phyloP scores from a whole-genome alignment of 2,797 vertebrate genomes.

The Eurystomus glaucurus region DNA sequence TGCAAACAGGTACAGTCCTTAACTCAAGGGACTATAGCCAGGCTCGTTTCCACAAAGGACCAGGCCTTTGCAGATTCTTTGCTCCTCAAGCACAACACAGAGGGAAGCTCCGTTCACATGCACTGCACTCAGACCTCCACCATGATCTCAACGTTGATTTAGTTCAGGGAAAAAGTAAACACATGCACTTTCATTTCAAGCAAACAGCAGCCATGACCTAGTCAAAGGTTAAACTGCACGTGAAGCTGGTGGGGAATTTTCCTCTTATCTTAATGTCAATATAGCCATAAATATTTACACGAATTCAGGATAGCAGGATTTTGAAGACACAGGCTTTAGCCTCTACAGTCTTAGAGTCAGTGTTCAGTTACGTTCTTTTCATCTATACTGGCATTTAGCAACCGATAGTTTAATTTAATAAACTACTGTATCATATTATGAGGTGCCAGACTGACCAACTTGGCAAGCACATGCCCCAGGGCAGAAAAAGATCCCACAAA shows the following conservation, averaged over 20 bases:
- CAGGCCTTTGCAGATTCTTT: too few species aligned
- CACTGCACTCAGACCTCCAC: background rate
- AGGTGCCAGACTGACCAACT: background rate
- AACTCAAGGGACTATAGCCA: background rate
- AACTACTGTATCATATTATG: background rate
- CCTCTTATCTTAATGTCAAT: slow-evolving; percentile 47
- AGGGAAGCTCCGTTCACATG: background rate
- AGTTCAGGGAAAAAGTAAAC: slow-evolving; percentile 34
- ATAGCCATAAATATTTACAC: slow-evolving; percentile 54
- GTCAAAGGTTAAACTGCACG: slow-evolving; percentile 57
- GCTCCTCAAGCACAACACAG: background rate
- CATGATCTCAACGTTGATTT: background rate
- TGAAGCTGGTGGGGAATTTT: slow-evolving; percentile 8
- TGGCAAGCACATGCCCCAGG: background rate
- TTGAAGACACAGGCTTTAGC: background rate
- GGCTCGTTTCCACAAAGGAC: background rate
- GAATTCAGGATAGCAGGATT: background rate
- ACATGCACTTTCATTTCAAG: slow-evolving; percentile 24
- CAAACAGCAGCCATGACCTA: slow-evolving; percentile 35
- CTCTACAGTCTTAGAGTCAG: background rate
- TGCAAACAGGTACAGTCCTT: background rate
- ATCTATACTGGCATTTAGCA: background rate
- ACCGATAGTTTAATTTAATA: background rate
- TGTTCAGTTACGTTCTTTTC: background rate
- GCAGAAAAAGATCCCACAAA: background rate